A percentile compares a stretch with the other conserved stretches of the same genome.
Conservation (phyloP, 2,888 invertebrate genomes). For the Tuta absoluta region DNA sequence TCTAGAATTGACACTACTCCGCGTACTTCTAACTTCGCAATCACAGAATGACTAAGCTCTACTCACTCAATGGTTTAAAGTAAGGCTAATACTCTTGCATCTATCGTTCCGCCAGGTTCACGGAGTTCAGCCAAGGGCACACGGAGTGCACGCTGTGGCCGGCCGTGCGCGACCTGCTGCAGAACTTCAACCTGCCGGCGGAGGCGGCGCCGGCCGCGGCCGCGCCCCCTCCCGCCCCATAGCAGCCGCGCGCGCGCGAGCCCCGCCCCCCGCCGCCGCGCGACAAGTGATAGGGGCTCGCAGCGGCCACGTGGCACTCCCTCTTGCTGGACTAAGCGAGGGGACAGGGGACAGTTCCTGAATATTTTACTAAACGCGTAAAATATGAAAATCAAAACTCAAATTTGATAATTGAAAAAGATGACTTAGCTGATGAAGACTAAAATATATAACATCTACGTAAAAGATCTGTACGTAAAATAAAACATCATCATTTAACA, state of each 20-base stretch:
- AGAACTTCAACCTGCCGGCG: constrained; percentile 90
- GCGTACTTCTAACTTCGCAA: no score
- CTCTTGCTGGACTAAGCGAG: background rate
- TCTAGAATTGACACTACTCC: no score
- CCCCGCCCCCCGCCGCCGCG: background rate
- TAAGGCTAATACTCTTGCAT: background rate
- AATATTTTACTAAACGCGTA: background rate
- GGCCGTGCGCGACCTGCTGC: constrained; percentile 92
- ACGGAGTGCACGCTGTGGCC: constrained; percentile 96
- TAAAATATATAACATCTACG: no score
- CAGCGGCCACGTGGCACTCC: constrained; percentile 25
- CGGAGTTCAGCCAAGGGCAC: constrained; percentile 88
- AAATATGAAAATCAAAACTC: background rate
- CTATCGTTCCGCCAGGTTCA: constrained; percentile 75
- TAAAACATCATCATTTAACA: no score
- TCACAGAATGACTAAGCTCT: no score
- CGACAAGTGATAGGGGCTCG: constrained; percentile 36
- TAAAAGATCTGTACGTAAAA: no score
- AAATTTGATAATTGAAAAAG: no score
- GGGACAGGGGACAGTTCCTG: background rate
- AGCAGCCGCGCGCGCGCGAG: constrained; percentile 34
- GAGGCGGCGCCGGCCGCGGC: constrained; percentile 83
- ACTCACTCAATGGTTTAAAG: no score
- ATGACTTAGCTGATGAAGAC: no score
- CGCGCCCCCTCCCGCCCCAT: constrained; percentile 56